Base-by-base conservation (phyloP, 2,888 invertebrate species). In the Operophtera brumata region DNA sequence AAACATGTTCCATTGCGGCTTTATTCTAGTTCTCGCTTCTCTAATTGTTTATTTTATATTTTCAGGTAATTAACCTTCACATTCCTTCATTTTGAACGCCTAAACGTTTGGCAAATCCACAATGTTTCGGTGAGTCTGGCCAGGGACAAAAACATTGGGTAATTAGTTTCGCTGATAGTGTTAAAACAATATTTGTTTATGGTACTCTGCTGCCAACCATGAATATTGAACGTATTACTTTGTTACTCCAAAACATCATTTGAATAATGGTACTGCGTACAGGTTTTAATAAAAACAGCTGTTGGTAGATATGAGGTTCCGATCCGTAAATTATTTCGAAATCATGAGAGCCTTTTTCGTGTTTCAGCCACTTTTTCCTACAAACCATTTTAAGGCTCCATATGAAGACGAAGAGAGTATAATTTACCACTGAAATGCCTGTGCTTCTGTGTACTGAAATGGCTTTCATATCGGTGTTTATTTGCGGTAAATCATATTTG, bases 31-130 rank as follows among this genome's bases (percentile, higher is more conserved):
- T 54, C 30, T 55, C 43, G 56, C 47, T 56, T 54, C 46, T 48
- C 36, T 61, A 75, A 84, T 81, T 80, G 74, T 83, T 78, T 78
- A 69, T 84, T 85, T 78, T 80, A 74, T 82, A 75, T 81, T 88
- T 88, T 83, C 87, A 86, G 86, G 87, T 87, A 89, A 88, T 83
- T 88, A 89, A 84, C 88, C 86, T 88, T 87, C 85, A 84, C 80
- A 80, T 86, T 85, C 80, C 78, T 80, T 77, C 78, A 82, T 80
- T 82, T 75, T 78, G 77, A 77, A 77, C 77, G 74, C 73, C 73
- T 79, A 73, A 82, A 82, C 78, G 82, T 73, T 87, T 88, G 86
- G 86, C 87, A 82, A 80, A 74, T 73, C 70, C 71, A 78, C 85
- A 82, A 77, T 73, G 76, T 77, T 77, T 78, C 73, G 84, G 85